phyloP scores from a whole-genome alignment of 2,113 vertebrate genomes.

The Plotosus lineatus region DNA sequence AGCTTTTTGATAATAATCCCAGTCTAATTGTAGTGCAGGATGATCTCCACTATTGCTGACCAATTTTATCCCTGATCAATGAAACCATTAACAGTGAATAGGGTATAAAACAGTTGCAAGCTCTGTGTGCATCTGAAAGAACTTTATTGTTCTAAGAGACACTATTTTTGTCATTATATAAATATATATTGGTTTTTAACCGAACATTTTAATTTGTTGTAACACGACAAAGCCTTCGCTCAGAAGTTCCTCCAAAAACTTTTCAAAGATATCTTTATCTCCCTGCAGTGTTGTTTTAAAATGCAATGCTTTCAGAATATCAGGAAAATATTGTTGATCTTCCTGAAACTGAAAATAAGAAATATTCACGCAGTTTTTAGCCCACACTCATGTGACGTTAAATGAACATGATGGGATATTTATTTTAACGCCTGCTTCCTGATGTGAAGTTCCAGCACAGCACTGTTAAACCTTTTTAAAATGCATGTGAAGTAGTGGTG shows the following conservation, averaged over 20 bases:
- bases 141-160: too few relatives aligned
- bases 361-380: not conserved
- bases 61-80: too few relatives aligned
- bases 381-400: not conserved
- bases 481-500: not conserved
- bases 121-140: too few relatives aligned
- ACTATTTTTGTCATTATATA: too few relatives aligned
- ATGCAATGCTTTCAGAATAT: not conserved
- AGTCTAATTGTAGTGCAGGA: too few relatives aligned
- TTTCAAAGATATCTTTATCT: not conserved
- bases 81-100: too few relatives aligned
- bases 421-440: not conserved
- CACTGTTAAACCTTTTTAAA: not conserved
- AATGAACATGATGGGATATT: not conserved
- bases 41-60: too few relatives aligned
- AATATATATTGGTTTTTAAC: too few relatives aligned
- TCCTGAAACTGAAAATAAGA: not conserved
- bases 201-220: not conserved
- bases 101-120: too few relatives aligned
- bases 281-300: not conserved
- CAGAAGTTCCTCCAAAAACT: too few relatives aligned
- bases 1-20: too few relatives aligned
- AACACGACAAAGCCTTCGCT: not conserved
- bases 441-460: not conserved
- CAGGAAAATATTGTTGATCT: not conserved